A percentile compares a stretch with the other conserved stretches of the same genome.
These are phyloP conservation scores for Tauraco hartlaubi DNA, from an alignment of 2,797 vertebrate species.

Conservation along the genomic window DNA sequence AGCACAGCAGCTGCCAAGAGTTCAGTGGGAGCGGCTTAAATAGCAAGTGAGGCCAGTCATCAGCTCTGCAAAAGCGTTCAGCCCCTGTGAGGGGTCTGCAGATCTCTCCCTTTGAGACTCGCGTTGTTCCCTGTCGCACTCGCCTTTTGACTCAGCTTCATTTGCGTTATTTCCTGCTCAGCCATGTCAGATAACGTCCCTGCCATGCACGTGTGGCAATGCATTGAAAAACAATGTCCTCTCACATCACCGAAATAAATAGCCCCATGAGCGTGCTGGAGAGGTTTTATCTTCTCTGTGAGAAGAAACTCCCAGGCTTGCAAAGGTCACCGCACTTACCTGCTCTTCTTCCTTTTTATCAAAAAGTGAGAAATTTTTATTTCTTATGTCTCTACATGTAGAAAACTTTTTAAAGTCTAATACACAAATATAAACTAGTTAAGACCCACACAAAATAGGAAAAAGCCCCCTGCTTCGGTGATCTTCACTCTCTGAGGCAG, in stretches of 20 bases:
- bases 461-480: not conserved
- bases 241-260: not conserved
- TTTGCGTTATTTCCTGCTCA: not conserved
- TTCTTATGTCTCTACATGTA: not conserved
- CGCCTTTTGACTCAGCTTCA: not conserved
- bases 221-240: not conserved
- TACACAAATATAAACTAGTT: not conserved
- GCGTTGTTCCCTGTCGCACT: not conserved
- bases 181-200: not conserved
- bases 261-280: not conserved
- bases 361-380: not conserved
- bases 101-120: not conserved
- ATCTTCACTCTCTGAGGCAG: not conserved
- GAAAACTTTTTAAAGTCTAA: not conserved
- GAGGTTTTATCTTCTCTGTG: not conserved
- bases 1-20: not conserved
- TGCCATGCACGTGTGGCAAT: not conserved
- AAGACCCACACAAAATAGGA: not conserved
- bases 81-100: not conserved
- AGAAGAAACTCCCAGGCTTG: not conserved
- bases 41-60: not conserved
- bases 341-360: not conserved
- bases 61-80: not conserved
- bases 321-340: not conserved
- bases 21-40: not conserved